Conservation (phyloP, 64 coral and sea anemone species). For the Stichodactyla mertensii region DNA sequence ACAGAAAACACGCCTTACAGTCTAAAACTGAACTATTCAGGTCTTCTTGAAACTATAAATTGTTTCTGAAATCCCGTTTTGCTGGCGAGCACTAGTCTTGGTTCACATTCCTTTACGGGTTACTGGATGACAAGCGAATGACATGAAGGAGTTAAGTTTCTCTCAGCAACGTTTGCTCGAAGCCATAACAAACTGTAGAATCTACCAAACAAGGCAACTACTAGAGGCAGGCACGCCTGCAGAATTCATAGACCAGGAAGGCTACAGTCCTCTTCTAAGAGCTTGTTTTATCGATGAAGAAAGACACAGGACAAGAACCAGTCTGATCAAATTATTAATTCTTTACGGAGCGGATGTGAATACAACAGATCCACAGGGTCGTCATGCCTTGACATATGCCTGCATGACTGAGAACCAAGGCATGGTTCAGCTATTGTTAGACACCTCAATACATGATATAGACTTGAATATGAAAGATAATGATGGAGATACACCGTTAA, state of each 20-base stretch:
- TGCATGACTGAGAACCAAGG: conserved; percentile 67
- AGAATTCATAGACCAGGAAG: conserved; percentile 71
- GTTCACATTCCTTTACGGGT: not conserved
- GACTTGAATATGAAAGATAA: conserved; percentile 72
- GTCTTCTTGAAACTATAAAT: not conserved
- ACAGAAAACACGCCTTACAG: not conserved
- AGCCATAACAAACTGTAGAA: conserved; percentile 68
- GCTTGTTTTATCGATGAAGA: conserved; percentile 60
- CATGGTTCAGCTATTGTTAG: conserved; percentile 67
- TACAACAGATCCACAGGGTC: conserved; percentile 47
- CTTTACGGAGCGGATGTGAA: conserved; percentile 89
- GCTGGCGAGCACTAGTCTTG: not conserved
- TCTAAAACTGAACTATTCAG: too few relatives aligned
- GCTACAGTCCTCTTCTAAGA: conserved; percentile 68
- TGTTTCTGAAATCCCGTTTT: not conserved
- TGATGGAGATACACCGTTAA: conserved; percentile 81
- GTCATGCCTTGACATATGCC: conserved; percentile 63
- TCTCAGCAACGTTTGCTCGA: conserved; percentile 56
- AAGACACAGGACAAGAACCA: conserved; percentile 69
- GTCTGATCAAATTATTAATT: conserved; percentile 69
- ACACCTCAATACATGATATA: conserved; percentile 66
- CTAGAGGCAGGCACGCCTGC: conserved; percentile 45
- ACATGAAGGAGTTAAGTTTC: conserved; percentile 38
- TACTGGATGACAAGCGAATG: not conserved
- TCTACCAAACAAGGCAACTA: conserved; percentile 85